These are phyloP conservation scores for Valencia hispanica DNA, from an alignment of 2,797 vertebrate species.

Conservation along the genomic window DNA sequence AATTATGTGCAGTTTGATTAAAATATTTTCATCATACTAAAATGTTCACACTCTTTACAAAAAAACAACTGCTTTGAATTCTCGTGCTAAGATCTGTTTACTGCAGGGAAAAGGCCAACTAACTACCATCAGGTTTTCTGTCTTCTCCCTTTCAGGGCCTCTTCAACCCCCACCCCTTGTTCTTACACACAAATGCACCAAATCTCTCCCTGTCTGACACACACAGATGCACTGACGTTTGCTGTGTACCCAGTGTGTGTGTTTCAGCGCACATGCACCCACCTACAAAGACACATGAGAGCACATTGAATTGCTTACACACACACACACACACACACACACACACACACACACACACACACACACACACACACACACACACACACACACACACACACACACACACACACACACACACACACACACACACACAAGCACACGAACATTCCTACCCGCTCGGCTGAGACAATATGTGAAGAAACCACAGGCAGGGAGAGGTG, in stretches of 20 bases:
- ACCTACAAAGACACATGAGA: conserved; percentile 42
- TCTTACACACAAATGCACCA: conserved; percentile 67
- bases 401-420: conserved; percentile 22
- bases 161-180: conserved; percentile 73
- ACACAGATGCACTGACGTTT: conserved; percentile 20
- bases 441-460: conserved; percentile 73
- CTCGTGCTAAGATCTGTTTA: conserved; percentile 67
- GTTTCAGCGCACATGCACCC: conserved; percentile 35
- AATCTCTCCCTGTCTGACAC: conserved; percentile 39
- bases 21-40: conserved; percentile 33
- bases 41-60: conserved; percentile 24
- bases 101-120: conserved; percentile 74
- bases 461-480: conserved; percentile 81
- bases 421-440: conserved; percentile 45
- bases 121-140: conserved; percentile 79
- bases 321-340: conserved; percentile 25
- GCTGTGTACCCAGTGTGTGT: conserved; percentile 40
- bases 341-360: conserved; percentile 32
- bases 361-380: too few species aligned
- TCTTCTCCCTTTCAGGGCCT: conserved; percentile 81
- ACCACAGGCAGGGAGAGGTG: conserved; percentile 81
- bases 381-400: conserved; percentile 33
- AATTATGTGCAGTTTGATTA: conserved; percentile 16
- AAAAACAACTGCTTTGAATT: conserved; percentile 33
- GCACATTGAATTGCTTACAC: conserved; percentile 34